Base-by-base conservation (phyloP, 2,113 vertebrate species). In the Argyrosomus japonicus region DNA sequence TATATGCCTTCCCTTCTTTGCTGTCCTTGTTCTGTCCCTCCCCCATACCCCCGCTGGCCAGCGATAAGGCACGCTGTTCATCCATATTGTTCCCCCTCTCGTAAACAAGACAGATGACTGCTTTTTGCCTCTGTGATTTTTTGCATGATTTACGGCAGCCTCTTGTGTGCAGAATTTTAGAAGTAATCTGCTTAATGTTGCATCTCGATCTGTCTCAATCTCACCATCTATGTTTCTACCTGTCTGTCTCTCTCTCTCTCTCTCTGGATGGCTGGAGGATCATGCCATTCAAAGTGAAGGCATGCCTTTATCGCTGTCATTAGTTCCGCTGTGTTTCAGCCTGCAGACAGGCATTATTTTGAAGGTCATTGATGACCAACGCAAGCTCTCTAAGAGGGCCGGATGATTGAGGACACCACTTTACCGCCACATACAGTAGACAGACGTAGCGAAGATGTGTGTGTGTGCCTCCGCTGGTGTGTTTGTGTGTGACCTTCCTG, bases 161-260 rank as follows among this genome's bases (percentile, higher is more conserved):
- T 75, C 77, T 81, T 75, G 81, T 91, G 85, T 82, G 84, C 68
- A 61, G 92, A 94, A 92, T 93, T 92, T 91, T 79, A 83, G 92
- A 94, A 94, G 94, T 88, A 93, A 91, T 95, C 91, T 91, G 91
- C 82, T 93, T 95, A 93, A 94, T 94, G 92, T 95, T 93, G 90
- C 89, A 85, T 91, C 85, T 91, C 71, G 6, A 81, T 83, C 83
- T 78, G 84, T 83, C 84, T 92, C 80, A 81, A 77, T 89, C 88
- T 84, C 83, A 2, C 56, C 40, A 61, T 84, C 71, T 70, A 58
- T 64, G 73, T 77, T 56, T 83, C 68, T 75, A 68, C 61, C 70
- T 71, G 67, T 19, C 71, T 50, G 51, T 77, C 62, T 77, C 43
- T 71, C 73, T 69, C 25, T 58, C 9, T 68, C 68, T 69, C n/a